Evolutionary conservation across 2,888 invertebrate genomes (phyloP), one percentile per base, ranked within the genome.

Genomic region (Julus scanicus): DNA sequence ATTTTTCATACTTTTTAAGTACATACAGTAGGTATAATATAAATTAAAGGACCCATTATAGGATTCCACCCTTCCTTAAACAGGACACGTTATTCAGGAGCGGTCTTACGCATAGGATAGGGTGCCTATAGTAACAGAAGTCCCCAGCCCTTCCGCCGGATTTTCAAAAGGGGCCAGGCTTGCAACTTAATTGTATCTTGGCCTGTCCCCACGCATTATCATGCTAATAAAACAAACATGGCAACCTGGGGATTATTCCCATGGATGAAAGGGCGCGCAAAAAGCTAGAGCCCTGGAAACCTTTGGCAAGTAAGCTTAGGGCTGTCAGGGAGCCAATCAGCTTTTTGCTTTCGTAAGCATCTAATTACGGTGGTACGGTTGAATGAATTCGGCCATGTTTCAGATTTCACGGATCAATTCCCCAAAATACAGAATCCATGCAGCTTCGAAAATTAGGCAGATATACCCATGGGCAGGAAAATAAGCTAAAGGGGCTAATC

Each of bases 201-300:
- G 71, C 71, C 63, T 71, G 71, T 71, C 71, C 71, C 71, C 71
- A 71, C 71, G 71, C 29, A 71, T 71, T 71, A 71, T 29, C 71
- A 71, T 71, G 71, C 71, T 71, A 71, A 71, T 71, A 71, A 71
- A 71, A 71, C 71, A 71, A 71, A 71, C 71, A 71, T 71, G 71
- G 71, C 71, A 71, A n/a, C 71, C 71, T 2, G 20, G 29, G 11
- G 71, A 71, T 71, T 71, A 71, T 71, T 20, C 11, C 71, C 71
- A 71, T 71, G 5, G 11, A 71, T 71, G 71, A 71, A 29, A 29
- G 71, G 71, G 71, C 63, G 63, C 63, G 63, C 63, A n/a, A 13
- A 3, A 5, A 53, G n/a, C 63, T 2, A 63, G 53, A 44, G 11
- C 53, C 53, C 53, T 53, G 53, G 15, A 71, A 8, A 8, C 71